These are phyloP conservation scores for Coregonus sp. DNA, from an alignment of 2,797 vertebrate species.

Conservation along the genomic window DNA sequence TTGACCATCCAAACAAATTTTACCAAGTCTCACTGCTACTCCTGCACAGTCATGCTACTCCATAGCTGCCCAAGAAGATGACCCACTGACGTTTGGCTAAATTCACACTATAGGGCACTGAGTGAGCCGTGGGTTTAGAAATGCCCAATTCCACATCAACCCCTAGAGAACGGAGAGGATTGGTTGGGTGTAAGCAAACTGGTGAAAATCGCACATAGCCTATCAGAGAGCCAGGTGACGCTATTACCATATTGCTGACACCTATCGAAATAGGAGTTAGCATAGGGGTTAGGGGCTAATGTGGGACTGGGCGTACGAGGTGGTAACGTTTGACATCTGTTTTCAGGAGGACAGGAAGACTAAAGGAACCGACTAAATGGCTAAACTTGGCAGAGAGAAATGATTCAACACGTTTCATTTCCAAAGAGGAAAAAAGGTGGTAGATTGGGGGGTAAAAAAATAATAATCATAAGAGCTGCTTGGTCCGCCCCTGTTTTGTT, in stretches of 20 bases:
- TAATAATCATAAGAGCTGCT: constrained; percentile 37
- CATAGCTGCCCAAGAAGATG: constrained; percentile 68
- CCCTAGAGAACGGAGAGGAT: background rate
- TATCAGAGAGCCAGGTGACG: background rate
- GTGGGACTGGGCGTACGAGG: background rate
- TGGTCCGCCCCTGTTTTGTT: constrained; percentile 37
- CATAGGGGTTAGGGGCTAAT: background rate
- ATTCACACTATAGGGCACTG: constrained; percentile 20
- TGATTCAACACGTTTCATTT: constrained; percentile 60
- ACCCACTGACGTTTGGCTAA: constrained; percentile 49
- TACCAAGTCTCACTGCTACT: constrained; percentile 31
- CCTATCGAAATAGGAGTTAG: background rate
- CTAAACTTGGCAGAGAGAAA: constrained; percentile 59
- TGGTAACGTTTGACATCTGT: constrained; percentile 11
- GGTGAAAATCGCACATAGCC: background rate
- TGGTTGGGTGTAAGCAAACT: background rate
- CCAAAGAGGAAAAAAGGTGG: constrained; percentile 38
- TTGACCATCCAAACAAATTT: constrained; percentile 25
- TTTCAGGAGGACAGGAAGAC: constrained; percentile 41
- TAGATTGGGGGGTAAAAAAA: constrained; percentile 53
- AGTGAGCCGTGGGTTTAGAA: constrained; percentile 15
- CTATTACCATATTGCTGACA: background rate
- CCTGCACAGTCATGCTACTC: constrained; percentile 51
- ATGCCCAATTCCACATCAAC: background rate
- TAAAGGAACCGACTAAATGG: constrained; percentile 25